Evolutionary conservation across 1,140 invertebrate genomes (phyloP).

Genomic region (Philaenus spumarius): DNA sequence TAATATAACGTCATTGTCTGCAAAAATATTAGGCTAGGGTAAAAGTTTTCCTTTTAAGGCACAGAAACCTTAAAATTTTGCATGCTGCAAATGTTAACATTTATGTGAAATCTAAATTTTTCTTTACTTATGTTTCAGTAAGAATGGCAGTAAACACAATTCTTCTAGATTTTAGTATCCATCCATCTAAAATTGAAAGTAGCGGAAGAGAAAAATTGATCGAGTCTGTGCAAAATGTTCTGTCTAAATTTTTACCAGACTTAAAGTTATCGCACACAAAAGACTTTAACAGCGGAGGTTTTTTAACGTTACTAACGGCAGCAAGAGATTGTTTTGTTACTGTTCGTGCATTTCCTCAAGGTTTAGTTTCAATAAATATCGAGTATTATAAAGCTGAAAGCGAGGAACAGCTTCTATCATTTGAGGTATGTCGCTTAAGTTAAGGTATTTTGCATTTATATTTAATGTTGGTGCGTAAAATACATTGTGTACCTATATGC

Average conservation of each 20-base stretch:
- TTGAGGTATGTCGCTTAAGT: slow-evolving; percentile 72
- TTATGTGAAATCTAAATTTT: not conserved
- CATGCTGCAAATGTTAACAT: too few relatives aligned
- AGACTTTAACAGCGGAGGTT: slow-evolving; percentile 54
- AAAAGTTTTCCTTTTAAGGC: too few relatives aligned
- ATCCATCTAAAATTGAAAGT: slow-evolving; percentile 55
- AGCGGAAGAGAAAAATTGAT: slow-evolving; percentile 59
- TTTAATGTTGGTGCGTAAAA: too few relatives aligned
- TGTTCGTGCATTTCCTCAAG: slow-evolving; percentile 61
- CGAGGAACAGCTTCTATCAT: slow-evolving; percentile 59
- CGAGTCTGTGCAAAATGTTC: slow-evolving; percentile 44
- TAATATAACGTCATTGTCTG: too few relatives aligned
- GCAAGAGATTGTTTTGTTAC: slow-evolving; percentile 60
- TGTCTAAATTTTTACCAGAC: slow-evolving; percentile 59
- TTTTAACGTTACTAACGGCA: slow-evolving; percentile 58
- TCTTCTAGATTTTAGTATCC: slow-evolving; percentile 70
- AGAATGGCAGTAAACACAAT: slow-evolving; percentile 74
- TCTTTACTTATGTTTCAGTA: not conserved
- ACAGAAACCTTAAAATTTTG: too few relatives aligned
- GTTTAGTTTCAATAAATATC: slow-evolving; percentile 68
- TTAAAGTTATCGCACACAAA: slow-evolving; percentile 50
- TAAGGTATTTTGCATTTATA: too few relatives aligned
- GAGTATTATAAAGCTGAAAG: slow-evolving; percentile 70
- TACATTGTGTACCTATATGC: too few relatives aligned
- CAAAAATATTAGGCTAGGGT: too few relatives aligned